phyloP scores from a whole-genome alignment of 1,140 invertebrate species.

The Neodiprion lecontei region DNA sequence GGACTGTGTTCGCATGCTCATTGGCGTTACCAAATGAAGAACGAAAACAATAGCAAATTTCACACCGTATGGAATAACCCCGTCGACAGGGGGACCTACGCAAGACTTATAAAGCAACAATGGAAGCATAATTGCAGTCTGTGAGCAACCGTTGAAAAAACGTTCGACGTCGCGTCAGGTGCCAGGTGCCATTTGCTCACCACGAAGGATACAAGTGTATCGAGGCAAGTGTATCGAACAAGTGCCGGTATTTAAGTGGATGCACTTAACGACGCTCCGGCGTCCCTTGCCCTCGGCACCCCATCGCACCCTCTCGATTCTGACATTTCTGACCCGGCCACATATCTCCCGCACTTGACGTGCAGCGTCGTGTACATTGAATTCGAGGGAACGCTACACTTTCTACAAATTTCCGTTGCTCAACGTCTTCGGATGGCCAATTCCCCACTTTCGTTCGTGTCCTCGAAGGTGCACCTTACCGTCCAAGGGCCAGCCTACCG shows the following conservation, averaged over 20 bases:
- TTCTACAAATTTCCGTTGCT: slow-evolving; percentile 1
- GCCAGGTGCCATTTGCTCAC: background rate
- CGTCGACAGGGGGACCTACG: background rate
- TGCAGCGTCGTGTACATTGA: background rate
- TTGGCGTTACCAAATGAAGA: too few species aligned
- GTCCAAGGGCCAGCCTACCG: background rate
- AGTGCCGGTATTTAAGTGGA: background rate
- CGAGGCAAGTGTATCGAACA: slow-evolving; percentile 5
- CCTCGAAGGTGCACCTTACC: background rate
- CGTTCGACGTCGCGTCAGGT: background rate
- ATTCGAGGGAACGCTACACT: background rate
- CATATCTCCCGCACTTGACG: background rate
- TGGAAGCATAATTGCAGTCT: background rate
- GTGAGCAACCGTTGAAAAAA: background rate
- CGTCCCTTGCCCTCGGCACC: background rate
- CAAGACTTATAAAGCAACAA: background rate
- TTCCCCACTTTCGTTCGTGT: background rate
- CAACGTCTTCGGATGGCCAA: background rate
- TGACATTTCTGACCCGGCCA: background rate
- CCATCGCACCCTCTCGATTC: background rate
- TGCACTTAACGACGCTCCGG: background rate
- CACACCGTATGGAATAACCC: too few species aligned
- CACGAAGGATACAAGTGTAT: background rate
- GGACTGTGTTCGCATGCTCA: too few species aligned
- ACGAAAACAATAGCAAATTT: too few species aligned